These are phyloP conservation scores for Andrena cerasifolii DNA, from an alignment of 1,140 invertebrate species.

Conservation along the genomic window DNA sequence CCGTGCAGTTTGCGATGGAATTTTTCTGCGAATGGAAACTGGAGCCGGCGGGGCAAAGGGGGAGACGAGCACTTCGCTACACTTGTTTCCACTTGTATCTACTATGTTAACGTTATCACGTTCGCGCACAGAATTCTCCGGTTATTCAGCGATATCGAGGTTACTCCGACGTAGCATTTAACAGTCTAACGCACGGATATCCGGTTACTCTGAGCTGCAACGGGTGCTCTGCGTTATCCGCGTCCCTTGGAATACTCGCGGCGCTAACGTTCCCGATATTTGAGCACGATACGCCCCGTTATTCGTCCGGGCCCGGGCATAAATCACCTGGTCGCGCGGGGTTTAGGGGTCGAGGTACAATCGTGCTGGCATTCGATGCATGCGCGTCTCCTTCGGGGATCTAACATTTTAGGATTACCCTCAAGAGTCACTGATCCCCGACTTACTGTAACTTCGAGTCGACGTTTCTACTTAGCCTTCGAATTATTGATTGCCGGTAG, in stretches of 20 bases:
- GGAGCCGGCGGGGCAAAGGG: too few relatives aligned
- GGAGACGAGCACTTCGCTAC: too few relatives aligned
- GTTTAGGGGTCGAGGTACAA: neutral
- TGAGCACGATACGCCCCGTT: neutral
- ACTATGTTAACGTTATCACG: too few relatives aligned
- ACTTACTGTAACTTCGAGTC: too few relatives aligned
- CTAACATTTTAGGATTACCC: neutral
- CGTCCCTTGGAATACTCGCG: neutral
- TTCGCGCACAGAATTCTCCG: neutral
- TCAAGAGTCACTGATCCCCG: neutral
- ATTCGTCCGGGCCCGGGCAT: neutral
- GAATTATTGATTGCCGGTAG: neutral
- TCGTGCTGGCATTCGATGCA: neutral
- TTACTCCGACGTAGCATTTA: neutral
- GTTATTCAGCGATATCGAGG: neutral
- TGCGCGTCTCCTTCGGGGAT: neutral
- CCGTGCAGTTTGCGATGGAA: too few relatives aligned
- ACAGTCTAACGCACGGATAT: neutral
- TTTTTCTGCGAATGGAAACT: too few relatives aligned
- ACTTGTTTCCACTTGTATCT: too few relatives aligned
- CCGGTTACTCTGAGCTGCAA: neutral
- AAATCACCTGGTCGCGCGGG: neutral
- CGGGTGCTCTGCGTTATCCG: neutral
- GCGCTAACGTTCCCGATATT: constrained; percentile 17
- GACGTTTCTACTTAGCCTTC: neutral